Base-by-base conservation (phyloP, 2,113 vertebrate species). In the Trogon surrucura region DNA sequence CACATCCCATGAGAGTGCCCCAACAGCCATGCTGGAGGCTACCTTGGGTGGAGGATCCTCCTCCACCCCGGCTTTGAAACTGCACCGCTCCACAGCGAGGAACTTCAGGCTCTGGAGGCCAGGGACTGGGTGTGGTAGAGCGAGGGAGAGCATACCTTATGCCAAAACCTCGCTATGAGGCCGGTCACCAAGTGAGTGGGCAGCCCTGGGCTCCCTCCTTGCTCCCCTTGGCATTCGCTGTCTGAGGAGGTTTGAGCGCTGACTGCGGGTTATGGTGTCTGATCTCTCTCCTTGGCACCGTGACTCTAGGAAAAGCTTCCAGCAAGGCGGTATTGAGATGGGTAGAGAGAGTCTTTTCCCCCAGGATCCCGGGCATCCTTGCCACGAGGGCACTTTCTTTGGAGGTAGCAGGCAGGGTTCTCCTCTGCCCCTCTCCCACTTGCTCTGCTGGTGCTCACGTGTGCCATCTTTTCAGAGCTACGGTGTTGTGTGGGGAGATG, bases 1-100 rank as follows among this genome's bases (percentile, higher is more conserved):
- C 94, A 89, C 95, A 81, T 82, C 74, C 91, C 94, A 91, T 95
- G 94, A 94, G 62, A 96, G 96, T 1, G n/a, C 74, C 93, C 84
- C 91, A 87, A 53, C 95, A 91, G 41, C 88, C 89, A 87, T 61
- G 94, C 93, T 96, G 94, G 91, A 96, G 96, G 96, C 96, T 96
- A 95, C 94, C 84, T 84, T 53, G 96, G 96, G 95, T 0, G 86
- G 91, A 95, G 94, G 50, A 95, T 79, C 78, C 86, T 95, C 53
- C 91, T 95, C 95, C 95, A 64, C 65, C 83, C 91, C 80, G 78
- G 84, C 94, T 96, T 91, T 79, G 91, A 92, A 93, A 89, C 22
- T 25, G 69, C 91, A 58, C 73, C 4, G 1, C 84, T 95, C 77
- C 3, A 16, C 84, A 82, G 84, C 2, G 9, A 94, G 81, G 94